Evolutionary conservation across 1,140 invertebrate genomes (phyloP).

Genomic region (Lasioglossum baleicum): DNA sequence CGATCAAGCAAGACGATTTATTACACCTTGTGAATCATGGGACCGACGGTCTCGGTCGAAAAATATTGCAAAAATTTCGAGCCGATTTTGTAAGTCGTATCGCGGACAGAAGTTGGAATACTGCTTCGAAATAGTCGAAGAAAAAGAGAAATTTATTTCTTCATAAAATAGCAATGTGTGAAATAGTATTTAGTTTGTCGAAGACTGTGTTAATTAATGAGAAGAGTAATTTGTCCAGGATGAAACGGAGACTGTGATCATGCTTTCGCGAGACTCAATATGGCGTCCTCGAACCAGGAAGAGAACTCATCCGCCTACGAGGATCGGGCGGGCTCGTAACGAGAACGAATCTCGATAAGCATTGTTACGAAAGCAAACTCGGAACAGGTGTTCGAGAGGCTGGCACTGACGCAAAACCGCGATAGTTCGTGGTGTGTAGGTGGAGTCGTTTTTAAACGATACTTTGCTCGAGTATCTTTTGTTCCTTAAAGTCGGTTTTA

Average conservation of each 20-base stretch:
- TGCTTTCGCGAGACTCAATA: background rate
- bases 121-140: too few relatives aligned
- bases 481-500: background rate
- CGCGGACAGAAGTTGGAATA: too few relatives aligned
- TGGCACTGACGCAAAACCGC: slow-evolving; percentile 20
- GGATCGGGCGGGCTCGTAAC: slow-evolving; percentile 14
- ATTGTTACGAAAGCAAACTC: slow-evolving; percentile 42
- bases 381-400: slow-evolving; percentile 39
- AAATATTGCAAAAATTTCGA: too few relatives aligned
- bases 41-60: too few relatives aligned
- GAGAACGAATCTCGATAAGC: slow-evolving; percentile 50
- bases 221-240: too few relatives aligned
- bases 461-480: background rate
- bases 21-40: too few relatives aligned
- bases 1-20: background rate
- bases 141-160: too few relatives aligned
- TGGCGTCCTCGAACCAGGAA: slow-evolving; percentile 37
- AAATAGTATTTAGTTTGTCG: too few relatives aligned
- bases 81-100: too few relatives aligned
- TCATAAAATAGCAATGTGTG: too few relatives aligned
- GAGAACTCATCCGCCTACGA: slow-evolving; percentile 43
- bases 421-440: slow-evolving; percentile 10
- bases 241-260: background rate
- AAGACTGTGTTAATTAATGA: background rate
- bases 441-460: background rate